Base-by-base conservation (phyloP, 1,140 invertebrate species). In the Drosophila truncata region DNA sequence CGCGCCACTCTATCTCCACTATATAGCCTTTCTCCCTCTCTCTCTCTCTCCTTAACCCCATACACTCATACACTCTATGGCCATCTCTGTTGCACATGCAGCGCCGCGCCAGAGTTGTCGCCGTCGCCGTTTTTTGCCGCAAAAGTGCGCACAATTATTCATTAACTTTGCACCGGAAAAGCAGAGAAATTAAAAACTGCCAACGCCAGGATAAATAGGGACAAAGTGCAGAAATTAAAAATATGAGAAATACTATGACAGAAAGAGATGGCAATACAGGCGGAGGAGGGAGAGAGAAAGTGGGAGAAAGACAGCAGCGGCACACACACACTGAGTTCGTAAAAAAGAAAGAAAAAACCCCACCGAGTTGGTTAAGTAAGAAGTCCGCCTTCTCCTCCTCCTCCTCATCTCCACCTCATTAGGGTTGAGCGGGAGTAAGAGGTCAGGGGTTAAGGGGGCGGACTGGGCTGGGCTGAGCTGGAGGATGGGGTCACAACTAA, bases 161-260 rank as follows among this genome's bases (percentile, higher is more conserved):
- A 90, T 90, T 90, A 90, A 90, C 85, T 90, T 90, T 90, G 85
- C 85, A 90, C 85, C 85, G 85, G 85, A 90, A 90, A 90, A 90
- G 85, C 85, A 90, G 85, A 90, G 85, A 90, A 90, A 90, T 90
- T 90, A 90, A 90, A 90, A 90, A 90, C 85, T 90, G 85, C 85
- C 85, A 90, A 90, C 85, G 85, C 85, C 85, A 90, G 85, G 85
- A 90, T 90, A 90, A 90, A 90, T 90, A 90, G 85, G 85, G 86
- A 90, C 85, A 90, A 90, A 90, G 85, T 90, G 85, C 85, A 90
- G 85, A 90, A 90, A 90, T 90, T 90, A 90, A 90, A 90, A 90
- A 90, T 90, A 90, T 90, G 86, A 90, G 85, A 91, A 90, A 90
- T 91, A 90, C 81, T 76, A 88, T 64, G 78, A 44, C 35, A 60